Conservation (phyloP, 2,113 vertebrate genomes). For the Gadus chalcogrammus region DNA sequence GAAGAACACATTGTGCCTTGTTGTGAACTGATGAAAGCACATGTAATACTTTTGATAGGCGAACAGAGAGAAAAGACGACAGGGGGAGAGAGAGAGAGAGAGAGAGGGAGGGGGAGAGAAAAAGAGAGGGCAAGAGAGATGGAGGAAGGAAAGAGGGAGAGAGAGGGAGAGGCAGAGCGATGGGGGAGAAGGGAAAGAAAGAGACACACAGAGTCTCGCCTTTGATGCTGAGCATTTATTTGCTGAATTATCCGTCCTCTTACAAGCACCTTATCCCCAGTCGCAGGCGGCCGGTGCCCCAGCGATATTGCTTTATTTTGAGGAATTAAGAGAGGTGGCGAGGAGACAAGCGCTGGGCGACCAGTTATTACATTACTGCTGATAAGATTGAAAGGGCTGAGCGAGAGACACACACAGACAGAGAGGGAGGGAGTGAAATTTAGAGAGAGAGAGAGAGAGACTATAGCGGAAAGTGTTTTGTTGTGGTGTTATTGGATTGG, state of each 20-base stretch:
- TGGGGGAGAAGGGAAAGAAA: conserved; percentile 32
- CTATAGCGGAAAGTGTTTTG: conserved; percentile 55
- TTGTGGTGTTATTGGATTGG: conserved; percentile 72
- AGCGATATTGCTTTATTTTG: conserved; percentile 75
- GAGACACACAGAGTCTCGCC: conserved; percentile 46
- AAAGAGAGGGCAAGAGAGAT: background rate
- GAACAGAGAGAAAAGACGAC: conserved; percentile 37
- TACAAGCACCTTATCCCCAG: conserved; percentile 70
- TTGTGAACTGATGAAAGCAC: conserved; percentile 74
- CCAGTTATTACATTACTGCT: conserved; percentile 70
- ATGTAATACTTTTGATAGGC: conserved; percentile 72
- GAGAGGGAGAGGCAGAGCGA: background rate
- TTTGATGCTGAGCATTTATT: conserved; percentile 71
- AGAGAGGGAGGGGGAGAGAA: conserved; percentile 14
- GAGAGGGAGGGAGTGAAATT: conserved; percentile 15
- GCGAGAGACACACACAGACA: conserved; percentile 31
- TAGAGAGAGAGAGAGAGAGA: conserved; percentile 29
- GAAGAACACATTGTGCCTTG: conserved; percentile 65
- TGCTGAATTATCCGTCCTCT: conserved; percentile 69
- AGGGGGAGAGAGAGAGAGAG: background rate
- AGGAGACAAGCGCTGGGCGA: conserved; percentile 68
- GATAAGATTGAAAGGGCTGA: conserved; percentile 71
- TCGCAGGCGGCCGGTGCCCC: conserved; percentile 64
- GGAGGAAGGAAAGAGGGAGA: too few species aligned
- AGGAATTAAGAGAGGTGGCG: conserved; percentile 74